Evolutionary conservation across 2,888 invertebrate genomes (phyloP).

Genomic region (Hylaea fasciaria): DNA sequence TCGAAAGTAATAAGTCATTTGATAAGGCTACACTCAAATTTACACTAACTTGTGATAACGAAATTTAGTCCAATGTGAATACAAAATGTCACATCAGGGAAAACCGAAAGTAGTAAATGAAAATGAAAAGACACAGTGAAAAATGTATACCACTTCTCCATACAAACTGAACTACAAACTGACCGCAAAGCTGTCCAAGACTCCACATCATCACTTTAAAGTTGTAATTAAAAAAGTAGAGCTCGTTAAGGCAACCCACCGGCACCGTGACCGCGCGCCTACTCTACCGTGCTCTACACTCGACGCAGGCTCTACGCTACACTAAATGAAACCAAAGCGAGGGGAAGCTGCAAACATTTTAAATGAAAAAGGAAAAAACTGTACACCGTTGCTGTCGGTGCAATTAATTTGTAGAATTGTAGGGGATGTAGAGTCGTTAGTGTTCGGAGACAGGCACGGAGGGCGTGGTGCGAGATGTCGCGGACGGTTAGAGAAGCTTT

Average conservation of each 20-base stretch:
- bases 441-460: not conserved
- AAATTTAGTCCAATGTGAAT: no score
- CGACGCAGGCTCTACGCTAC: not conserved
- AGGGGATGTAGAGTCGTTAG: slow-evolving; percentile 3
- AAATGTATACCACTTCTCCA: no score
- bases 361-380: slow-evolving; percentile 6
- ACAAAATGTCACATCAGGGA: no score
- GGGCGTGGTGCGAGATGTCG: not conserved
- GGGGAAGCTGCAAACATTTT: slow-evolving; percentile 10
- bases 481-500: not conserved
- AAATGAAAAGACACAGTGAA: no score
- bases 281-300: no score
- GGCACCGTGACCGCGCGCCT: no score
- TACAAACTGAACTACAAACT: not conserved
- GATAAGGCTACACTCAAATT: no score
- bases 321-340: slow-evolving; percentile 9
- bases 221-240: slow-evolving; percentile 11
- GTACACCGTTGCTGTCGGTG: not conserved
- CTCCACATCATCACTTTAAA: slow-evolving; percentile 9
- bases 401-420: slow-evolving; percentile 9
- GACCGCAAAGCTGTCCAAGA: slow-evolving; percentile 1
- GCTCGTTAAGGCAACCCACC: not conserved
- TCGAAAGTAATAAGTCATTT: no score
- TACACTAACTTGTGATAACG: no score
- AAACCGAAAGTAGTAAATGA: no score